Evolutionary conservation across 2,888 invertebrate genomes (phyloP), one percentile per base, ranked within the genome.

Genomic region (Phaedon cochleariae): DNA sequence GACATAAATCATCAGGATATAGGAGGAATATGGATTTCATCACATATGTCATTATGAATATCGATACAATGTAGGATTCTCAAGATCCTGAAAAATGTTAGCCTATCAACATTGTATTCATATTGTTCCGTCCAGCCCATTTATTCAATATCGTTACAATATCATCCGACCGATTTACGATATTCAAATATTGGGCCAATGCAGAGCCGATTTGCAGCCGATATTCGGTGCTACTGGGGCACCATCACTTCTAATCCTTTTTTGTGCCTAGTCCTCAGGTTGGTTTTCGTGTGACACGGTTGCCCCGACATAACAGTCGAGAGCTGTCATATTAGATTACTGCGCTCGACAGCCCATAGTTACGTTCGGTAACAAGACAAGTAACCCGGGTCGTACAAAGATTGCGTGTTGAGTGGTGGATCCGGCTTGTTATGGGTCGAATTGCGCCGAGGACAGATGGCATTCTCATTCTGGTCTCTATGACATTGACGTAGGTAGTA

Each of bases 261-360:
- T 59, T 63, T 63, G 57, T 58, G 52, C 63, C 58, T 58, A 57
- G 61, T 59, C 54, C 48, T 65, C 65, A 62, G 66, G 59, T 59
- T 66, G 68, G 60, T 64, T 67, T 67, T 64, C 62, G 62, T 64
- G 65, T 69, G 65, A 67, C 65, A 59, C 57, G 46, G 41, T 41
- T 15, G 41, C 41, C 46, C 65, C 67, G 69, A 69, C 65, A 69
- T 54, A 67, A 69, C 70, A 71, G 70, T 73, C 72, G 71, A 65
- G 69, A 74, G 69, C 72, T 73, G 74, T 74, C 74, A 72, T 74
- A 74, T 74, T 72, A 68, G 71, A 73, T 74, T 74, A 74, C 71
- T 66, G 51, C 64, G 68, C 61, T 64, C 64, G 68, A 70, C 68
- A 64, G 65, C 59, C 61, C 57, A 53, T 62, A 62, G 61, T 68